Evolutionary conservation across 2,113 vertebrate genomes (phyloP).

Genomic region (Anguilla japonica): DNA sequence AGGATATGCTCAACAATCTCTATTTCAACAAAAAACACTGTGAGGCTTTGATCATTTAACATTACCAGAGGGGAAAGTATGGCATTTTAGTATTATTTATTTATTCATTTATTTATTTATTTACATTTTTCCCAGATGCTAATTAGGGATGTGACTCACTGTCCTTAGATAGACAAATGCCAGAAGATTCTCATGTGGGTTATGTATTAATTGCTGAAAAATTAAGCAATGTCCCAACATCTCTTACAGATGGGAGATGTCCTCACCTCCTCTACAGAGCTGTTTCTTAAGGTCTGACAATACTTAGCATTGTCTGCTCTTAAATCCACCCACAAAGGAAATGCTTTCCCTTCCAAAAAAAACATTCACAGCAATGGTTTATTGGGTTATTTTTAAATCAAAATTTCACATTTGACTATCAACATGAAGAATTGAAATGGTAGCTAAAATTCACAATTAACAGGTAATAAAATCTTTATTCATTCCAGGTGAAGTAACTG

Average conservation of each 20-base stretch:
- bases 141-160: conserved; percentile 66
- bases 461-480: background rate
- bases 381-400: no score
- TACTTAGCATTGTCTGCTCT: background rate
- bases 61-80: conserved; percentile 37
- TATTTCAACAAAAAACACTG: conserved; percentile 34
- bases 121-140: conserved; percentile 49
- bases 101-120: conserved; percentile 28
- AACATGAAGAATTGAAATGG: background rate
- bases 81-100: conserved; percentile 28
- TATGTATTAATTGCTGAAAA: conserved; percentile 62
- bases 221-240: conserved; percentile 51
- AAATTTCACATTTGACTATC: background rate
- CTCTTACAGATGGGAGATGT: background rate
- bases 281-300: background rate
- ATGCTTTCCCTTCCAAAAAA: background rate
- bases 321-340: background rate
- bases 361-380: background rate
- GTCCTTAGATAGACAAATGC: conserved; percentile 74
- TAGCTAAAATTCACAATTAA: background rate
- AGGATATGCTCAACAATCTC: conserved; percentile 26
- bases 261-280: background rate
- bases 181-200: conserved; percentile 62
- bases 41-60: conserved; percentile 55
- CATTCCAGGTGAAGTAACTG: background rate